phyloP scores from a whole-genome alignment of 2,888 invertebrate species.

The Odontomyia ornata region DNA sequence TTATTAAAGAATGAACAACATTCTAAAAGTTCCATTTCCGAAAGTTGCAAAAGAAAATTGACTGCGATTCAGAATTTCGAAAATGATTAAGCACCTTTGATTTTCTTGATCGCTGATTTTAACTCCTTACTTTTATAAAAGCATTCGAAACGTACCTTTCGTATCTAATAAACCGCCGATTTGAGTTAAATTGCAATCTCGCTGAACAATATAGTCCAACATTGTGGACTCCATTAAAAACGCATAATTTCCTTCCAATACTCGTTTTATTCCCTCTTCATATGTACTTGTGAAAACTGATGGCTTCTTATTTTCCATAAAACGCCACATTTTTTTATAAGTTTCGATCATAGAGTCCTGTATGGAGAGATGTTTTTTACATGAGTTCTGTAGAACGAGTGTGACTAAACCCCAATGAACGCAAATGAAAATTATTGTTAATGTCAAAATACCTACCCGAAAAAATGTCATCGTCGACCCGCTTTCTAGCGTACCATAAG shows the following conservation, averaged over 20 bases:
- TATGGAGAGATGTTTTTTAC: not conserved
- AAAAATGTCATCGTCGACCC: conserved; percentile 93
- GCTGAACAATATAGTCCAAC: conserved; percentile 82
- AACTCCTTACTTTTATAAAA: no score
- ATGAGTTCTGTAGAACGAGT: no score
- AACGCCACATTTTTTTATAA: conserved; percentile 84
- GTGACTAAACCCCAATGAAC: no score
- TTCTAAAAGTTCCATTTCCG: no score
- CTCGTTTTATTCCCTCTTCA: conserved; percentile 78
- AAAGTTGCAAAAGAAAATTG: no score
- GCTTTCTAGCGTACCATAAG: conserved; percentile 83
- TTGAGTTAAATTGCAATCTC: conserved; percentile 87
- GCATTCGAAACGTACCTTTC: conserved; percentile 72
- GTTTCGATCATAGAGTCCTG: conserved; percentile 82
- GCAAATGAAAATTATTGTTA: no score
- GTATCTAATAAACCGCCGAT: conserved; percentile 85
- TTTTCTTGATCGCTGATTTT: no score
- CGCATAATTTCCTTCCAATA: conserved; percentile 82
- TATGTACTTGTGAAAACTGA: conserved; percentile 78
- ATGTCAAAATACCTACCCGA: conserved; percentile 71
- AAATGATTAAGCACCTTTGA: no score
- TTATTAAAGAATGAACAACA: no score
- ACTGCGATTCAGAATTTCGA: no score
- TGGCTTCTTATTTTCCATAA: conserved; percentile 78
- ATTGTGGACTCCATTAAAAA: conserved; percentile 91